A percentile compares a stretch with the other conserved stretches of the same genome.
phyloP scores from a whole-genome alignment of 2,888 invertebrate genomes.

The Agrotis exclamationis region DNA sequence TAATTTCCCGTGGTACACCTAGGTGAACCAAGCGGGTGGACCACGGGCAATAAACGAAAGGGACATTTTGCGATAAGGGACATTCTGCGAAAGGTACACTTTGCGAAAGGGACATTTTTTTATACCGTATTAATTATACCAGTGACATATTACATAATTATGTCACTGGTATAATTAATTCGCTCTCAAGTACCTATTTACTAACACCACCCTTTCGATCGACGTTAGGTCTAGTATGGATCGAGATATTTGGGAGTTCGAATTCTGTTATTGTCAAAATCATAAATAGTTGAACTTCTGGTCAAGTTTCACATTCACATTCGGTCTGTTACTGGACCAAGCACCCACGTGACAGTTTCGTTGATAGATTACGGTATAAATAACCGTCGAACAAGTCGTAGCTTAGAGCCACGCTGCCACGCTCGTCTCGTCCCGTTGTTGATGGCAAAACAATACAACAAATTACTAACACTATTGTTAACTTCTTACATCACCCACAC shows the following conservation, averaged over 20 bases:
- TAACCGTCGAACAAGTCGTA: constrained; percentile 72
- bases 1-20: too few species aligned
- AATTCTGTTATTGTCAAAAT: background rate
- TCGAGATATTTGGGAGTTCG: too few species aligned
- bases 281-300: constrained; percentile 45
- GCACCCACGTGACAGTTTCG: constrained; percentile 72
- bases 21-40: too few species aligned
- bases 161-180: background rate
- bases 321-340: constrained; percentile 57
- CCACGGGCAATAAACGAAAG: too few species aligned
- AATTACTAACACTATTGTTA: constrained; percentile 72
- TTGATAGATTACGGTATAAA: constrained; percentile 73
- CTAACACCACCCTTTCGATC: too few species aligned
- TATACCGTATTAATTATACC: too few species aligned
- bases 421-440: constrained; percentile 63
- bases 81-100: too few species aligned
- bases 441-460: constrained; percentile 75
- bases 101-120: too few species aligned
- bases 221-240: too few species aligned
- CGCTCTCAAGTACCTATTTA: background rate
- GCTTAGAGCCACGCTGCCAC: constrained; percentile 65
- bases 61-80: too few species aligned
- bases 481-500: constrained; percentile 71
- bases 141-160: too few species aligned
- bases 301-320: constrained; percentile 7